Evolutionary conservation across 2,113 vertebrate species (phyloP).

Genomic region (Grallaria varia): DNA sequence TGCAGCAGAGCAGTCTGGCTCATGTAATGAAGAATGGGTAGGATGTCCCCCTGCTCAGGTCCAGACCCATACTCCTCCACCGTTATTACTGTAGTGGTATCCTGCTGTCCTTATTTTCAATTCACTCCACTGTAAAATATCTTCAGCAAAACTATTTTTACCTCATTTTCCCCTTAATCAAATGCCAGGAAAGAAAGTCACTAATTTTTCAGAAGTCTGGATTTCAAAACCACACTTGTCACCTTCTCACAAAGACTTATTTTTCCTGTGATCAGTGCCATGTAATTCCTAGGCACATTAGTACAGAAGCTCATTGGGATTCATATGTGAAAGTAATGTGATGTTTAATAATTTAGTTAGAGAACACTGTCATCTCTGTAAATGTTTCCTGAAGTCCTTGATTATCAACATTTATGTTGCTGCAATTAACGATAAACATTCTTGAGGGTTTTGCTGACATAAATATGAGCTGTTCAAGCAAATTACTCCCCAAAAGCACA

Average conservation of each 20-base stretch:
- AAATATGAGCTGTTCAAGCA: slow-evolving; percentile 18
- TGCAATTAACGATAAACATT: slow-evolving; percentile 13
- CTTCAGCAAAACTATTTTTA: not conserved
- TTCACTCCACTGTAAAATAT: not conserved
- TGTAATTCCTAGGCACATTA: slow-evolving; percentile 18
- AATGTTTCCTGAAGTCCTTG: slow-evolving; percentile 28
- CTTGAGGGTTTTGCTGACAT: slow-evolving; percentile 2
- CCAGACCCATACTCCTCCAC: not conserved
- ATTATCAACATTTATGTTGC: slow-evolving; percentile 27
- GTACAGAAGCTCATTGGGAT: not conserved
- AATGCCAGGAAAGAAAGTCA: not conserved
- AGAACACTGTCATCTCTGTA: not conserved
- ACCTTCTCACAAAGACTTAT: not conserved
- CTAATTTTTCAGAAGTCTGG: not conserved
- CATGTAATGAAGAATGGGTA: not conserved
- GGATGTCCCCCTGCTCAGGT: accelerated
- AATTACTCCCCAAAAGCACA: slow-evolving; percentile 6
- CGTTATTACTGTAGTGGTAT: not conserved
- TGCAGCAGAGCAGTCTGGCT: not conserved
- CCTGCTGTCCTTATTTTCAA: not conserved
- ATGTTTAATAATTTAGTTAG: slow-evolving; percentile 45
- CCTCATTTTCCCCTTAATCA: not conserved
- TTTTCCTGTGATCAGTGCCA: not conserved
- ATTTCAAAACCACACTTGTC: slow-evolving; percentile 1
- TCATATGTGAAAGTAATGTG: not conserved